Conservation (phyloP, 2,113 vertebrate species). For the Carollia perspicillata region DNA sequence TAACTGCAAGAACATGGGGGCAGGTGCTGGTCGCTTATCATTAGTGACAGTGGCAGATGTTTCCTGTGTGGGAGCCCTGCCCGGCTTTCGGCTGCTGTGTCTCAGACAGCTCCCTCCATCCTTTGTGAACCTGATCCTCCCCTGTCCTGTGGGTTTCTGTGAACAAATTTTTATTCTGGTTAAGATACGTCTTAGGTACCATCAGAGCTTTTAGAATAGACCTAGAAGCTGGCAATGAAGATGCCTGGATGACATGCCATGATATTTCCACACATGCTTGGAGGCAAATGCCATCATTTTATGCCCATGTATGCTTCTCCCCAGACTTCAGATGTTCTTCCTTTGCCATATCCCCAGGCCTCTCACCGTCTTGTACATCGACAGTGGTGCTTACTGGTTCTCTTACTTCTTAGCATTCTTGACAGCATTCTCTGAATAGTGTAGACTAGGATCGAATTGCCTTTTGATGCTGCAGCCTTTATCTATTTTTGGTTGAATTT, state of each 20-base stretch:
- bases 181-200: background rate
- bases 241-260: background rate
- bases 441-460: background rate
- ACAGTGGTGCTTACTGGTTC: background rate
- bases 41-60: background rate
- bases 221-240: background rate
- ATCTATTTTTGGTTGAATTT: background rate
- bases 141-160: background rate
- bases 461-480: background rate
- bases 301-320: background rate
- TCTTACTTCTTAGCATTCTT: background rate
- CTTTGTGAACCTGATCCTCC: background rate
- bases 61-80: background rate
- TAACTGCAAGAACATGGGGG: background rate
- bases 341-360: background rate
- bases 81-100: background rate
- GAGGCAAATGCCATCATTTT: background rate
- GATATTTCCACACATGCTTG: background rate
- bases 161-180: background rate
- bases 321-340: background rate
- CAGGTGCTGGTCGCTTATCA: background rate
- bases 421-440: background rate
- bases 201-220: background rate
- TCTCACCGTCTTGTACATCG: background rate
- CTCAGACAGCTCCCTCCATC: background rate